These are phyloP conservation scores for Sympetrum striolatum DNA, from an alignment of 2,888 invertebrate genomes.

Conservation along the genomic window DNA sequence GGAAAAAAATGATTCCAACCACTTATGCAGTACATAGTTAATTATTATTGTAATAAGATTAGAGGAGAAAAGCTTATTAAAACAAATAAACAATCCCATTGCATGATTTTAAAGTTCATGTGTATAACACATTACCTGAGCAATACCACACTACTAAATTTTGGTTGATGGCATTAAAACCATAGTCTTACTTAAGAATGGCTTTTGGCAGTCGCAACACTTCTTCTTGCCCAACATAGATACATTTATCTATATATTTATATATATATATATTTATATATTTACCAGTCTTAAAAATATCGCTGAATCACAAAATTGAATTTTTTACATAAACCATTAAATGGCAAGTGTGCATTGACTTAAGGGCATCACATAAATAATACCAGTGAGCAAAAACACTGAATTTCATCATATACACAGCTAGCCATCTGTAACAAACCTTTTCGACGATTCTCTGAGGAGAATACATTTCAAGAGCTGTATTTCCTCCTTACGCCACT, in stretches of 20 bases:
- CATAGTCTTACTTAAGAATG: conserved; percentile 7
- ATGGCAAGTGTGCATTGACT: conserved; percentile 22
- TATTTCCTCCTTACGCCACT: neutral
- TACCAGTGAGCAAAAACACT: neutral
- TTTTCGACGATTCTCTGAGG: neutral
- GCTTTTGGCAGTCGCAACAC: conserved; percentile 28
- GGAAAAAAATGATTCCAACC: neutral
- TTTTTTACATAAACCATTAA: conserved; percentile 40
- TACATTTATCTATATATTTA: neutral
- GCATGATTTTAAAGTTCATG: conserved; percentile 19
- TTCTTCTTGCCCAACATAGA: conserved; percentile 11
- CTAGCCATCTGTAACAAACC: neutral
- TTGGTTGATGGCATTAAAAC: neutral
- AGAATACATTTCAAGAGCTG: neutral
- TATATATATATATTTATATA: neutral
- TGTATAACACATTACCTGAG: conserved; percentile 29
- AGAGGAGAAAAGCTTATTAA: conserved; percentile 9
- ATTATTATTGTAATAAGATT: conserved; percentile 8
- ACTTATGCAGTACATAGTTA: conserved; percentile 4
- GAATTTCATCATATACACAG: conserved; percentile 18
- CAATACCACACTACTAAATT: conserved; percentile 4
- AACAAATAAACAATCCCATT: conserved; percentile 29
- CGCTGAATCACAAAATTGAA: conserved; percentile 32
- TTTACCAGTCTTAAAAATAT: conserved; percentile 36
- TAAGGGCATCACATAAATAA: conserved; percentile 36